Evolutionary conservation across 2,888 invertebrate genomes (phyloP).

Genomic region (Drosophila birchii): DNA sequence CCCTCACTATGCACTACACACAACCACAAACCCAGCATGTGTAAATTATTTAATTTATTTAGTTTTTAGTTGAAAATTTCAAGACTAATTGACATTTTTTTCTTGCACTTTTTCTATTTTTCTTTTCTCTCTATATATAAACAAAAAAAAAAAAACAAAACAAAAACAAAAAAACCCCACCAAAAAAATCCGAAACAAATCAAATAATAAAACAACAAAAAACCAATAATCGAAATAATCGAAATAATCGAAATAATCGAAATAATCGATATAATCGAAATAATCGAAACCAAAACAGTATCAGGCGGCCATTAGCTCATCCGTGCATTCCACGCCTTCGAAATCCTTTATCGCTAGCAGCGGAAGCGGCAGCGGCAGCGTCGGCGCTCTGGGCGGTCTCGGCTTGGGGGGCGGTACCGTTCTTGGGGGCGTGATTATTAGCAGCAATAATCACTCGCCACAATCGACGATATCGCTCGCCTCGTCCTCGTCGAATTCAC

Average conservation of each 20-base stretch:
- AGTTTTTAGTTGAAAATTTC: constrained; percentile 66
- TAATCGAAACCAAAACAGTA: constrained; percentile 86
- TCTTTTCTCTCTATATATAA: constrained; percentile 66
- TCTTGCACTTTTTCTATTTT: constrained; percentile 78
- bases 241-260: constrained; percentile 18
- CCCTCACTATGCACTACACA: constrained; percentile 18
- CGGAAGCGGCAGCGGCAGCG: constrained; percentile 51
- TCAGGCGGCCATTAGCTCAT: constrained; percentile 92
- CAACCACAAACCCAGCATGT: constrained; percentile 59
- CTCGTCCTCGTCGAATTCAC: constrained; percentile 82
- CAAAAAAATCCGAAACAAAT: constrained; percentile 34
- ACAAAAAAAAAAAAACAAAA: constrained; percentile 50
- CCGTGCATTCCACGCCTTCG: constrained; percentile 88
- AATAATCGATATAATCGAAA: constrained; percentile 47
- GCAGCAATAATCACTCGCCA: constrained; percentile 84
- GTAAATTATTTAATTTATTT: constrained; percentile 54
- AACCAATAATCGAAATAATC: constrained; percentile 44
- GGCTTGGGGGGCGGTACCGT: constrained; percentile 76
- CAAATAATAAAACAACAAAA: constrained; percentile 13
- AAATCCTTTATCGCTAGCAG: constrained; percentile 86
- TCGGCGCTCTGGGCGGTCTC: constrained; percentile 60
- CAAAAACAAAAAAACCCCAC: constrained; percentile 39
- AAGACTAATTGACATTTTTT: constrained; percentile 77
- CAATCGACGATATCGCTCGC: constrained; percentile 85
- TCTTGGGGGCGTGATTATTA: constrained; percentile 70